Evolutionary conservation across 1,140 invertebrate genomes (phyloP).

Genomic region (Cotesia typhae): DNA sequence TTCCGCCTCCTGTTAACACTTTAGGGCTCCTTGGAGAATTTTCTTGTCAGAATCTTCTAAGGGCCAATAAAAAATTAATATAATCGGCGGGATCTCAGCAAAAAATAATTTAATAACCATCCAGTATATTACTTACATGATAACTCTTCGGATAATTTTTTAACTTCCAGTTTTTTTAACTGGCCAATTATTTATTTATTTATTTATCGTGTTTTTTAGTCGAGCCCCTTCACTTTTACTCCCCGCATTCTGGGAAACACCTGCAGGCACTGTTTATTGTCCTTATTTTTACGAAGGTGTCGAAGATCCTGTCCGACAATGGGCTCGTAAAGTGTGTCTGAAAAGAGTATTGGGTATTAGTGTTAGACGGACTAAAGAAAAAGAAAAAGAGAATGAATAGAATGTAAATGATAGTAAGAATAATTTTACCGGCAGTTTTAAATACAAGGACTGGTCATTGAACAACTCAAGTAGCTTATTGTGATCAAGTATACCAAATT

Average conservation of each 20-base stretch:
- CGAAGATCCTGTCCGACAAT: conserved; percentile 7
- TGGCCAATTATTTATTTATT: background rate
- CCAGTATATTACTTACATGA: too few relatives aligned
- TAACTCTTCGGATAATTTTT: too few relatives aligned
- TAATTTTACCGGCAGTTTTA: too few relatives aligned
- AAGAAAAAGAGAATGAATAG: too few relatives aligned
- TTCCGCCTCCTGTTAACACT: conserved; percentile 24
- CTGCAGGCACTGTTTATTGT: conserved; percentile 14
- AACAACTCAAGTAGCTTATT: too few relatives aligned
- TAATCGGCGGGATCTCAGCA: background rate
- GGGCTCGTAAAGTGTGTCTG: too few relatives aligned
- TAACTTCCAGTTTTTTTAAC: background rate
- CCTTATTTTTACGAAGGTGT: background rate
- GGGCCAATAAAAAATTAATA: background rate
- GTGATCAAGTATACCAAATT: too few relatives aligned
- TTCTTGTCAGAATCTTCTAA: background rate
- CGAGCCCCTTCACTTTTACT: background rate
- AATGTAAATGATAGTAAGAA: too few relatives aligned
- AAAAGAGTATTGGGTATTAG: too few relatives aligned
- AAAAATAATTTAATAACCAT: too few relatives aligned
- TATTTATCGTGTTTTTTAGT: background rate
- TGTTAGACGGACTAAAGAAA: too few relatives aligned
- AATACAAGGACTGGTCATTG: too few relatives aligned
- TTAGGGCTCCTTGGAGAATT: background rate
- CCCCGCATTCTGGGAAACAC: conserved; percentile 19